Conservation (phyloP, 53 echinoderm and acorn worm genomes). For the Echinometra lucunter region DNA sequence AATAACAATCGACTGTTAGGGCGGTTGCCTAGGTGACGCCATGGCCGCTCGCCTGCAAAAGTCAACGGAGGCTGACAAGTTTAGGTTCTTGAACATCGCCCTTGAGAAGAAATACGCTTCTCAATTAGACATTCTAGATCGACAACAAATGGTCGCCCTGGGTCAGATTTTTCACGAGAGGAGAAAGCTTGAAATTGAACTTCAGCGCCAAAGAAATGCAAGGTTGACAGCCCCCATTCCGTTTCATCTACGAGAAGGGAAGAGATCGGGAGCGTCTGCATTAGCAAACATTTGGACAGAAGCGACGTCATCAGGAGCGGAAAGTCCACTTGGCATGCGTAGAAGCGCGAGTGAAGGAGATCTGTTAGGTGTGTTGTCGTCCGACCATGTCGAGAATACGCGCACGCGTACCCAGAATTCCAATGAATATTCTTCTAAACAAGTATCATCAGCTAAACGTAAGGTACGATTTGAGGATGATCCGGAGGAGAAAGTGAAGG, state of each 20-base stretch:
- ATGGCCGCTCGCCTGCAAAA: slow-evolving; percentile 39
- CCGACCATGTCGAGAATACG: too few species aligned
- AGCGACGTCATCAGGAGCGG: neutral
- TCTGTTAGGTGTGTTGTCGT: neutral
- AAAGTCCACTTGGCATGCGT: slow-evolving; percentile 15
- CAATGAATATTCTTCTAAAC: neutral
- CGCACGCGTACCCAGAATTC: neutral
- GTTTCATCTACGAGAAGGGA: neutral
- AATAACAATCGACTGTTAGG: neutral
- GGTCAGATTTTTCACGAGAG: slow-evolving; percentile 14
- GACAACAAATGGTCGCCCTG: neutral
- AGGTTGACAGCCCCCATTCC: slow-evolving; percentile 47
- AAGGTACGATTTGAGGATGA: slow-evolving; percentile 35
- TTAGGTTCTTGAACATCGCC: slow-evolving; percentile 31
- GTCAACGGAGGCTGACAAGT: slow-evolving; percentile 44
- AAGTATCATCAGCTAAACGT: neutral
- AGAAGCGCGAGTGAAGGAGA: slow-evolving; percentile 43
- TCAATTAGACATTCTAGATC: slow-evolving; percentile 1
- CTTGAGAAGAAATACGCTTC: slow-evolving; percentile 53
- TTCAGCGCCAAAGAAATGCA: slow-evolving; percentile 9
- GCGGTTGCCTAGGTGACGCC: slow-evolving; percentile 34
- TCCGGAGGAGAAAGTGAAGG: neutral
- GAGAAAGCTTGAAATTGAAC: slow-evolving; percentile 44
- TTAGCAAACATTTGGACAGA: neutral
- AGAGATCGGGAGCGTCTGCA: neutral